Evolutionary conservation across 2,113 vertebrate species (phyloP), one percentile per base, ranked within the genome.

Genomic region (Ameiurus melas): DNA sequence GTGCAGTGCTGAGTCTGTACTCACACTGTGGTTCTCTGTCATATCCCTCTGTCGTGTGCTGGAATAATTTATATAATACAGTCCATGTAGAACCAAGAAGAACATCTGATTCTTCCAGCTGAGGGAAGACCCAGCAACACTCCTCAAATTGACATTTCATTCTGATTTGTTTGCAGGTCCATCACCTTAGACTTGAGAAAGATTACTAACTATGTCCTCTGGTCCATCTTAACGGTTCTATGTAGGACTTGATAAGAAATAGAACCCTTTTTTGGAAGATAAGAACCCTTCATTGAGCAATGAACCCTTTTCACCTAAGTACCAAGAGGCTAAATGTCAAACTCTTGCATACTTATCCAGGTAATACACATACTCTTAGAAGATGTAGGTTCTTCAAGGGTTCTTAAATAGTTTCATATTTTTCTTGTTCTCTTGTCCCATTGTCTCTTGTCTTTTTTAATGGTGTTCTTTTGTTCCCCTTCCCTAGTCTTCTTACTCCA

Each of bases 1-100:
- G 1, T 68, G 92, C 88, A 93, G 93, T 89, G 90, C 86, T 93
- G 88, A 89, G 71, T 87, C 89, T 22, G 85, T 89, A 89, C 81
- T 91, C 88, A 85, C 83, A 81, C 85, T 86, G 33, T 87, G 86
- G 85, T 91, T 90, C 88, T 91, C 80, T 92, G 79, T 92, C 85
- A 90, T 91, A 47, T 90, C 86, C 73, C 64, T 90, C 90, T 89
- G 90, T 82, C 90, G 86, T 86, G 55, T 89, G 81, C 90, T 89
- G 83, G 86, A 81, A 91, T 88, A 91, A 91, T 93, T 92, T 92
- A 90, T 92, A 87, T 91, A 73, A 51, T 39, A 25, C 19, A 86
- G 68, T 80, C 86, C 86, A 88, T 92, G 86, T 85, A 92, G 90
- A 57, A 87, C 75, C 36, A 25, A 55, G 66, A 20, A 87, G 89